These are phyloP conservation scores for Myotis planiceps DNA, from an alignment of 2,797 vertebrate genomes.

Conservation along the genomic window DNA sequence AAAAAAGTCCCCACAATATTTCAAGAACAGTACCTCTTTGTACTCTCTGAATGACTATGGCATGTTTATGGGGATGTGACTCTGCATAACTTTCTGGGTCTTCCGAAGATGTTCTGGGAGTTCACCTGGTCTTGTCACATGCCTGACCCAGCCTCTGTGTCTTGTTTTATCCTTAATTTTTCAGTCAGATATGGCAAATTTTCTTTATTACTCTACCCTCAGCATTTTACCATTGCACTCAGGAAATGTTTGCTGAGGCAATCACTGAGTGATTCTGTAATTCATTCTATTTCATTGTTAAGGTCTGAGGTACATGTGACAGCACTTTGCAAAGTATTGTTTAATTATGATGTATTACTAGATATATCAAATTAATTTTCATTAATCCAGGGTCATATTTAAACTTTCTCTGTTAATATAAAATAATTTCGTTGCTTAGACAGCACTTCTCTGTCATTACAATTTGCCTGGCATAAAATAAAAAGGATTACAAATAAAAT, in stretches of 20 bases:
- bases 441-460: background rate
- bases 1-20: background rate
- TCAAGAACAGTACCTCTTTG: background rate
- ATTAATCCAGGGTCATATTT: constrained; percentile 20
- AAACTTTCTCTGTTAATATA: background rate
- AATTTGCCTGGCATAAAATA: background rate
- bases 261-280: background rate
- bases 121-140: background rate
- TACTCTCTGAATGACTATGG: background rate
- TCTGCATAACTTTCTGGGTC: background rate
- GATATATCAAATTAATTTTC: constrained; percentile 5
- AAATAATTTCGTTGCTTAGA: constrained; percentile 46
- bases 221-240: background rate
- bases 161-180: background rate
- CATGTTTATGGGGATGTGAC: background rate
- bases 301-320: background rate
- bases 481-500: constrained; percentile 26
- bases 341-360: background rate
- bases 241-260: background rate
- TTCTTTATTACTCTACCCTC: background rate
- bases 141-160: background rate
- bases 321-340: constrained; percentile 6
- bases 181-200: background rate
- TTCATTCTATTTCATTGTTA: background rate
- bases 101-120: background rate